Evolutionary conservation across 2,113 vertebrate species (phyloP).

Genomic region (Protobothrops mucrosquamatus): DNA sequence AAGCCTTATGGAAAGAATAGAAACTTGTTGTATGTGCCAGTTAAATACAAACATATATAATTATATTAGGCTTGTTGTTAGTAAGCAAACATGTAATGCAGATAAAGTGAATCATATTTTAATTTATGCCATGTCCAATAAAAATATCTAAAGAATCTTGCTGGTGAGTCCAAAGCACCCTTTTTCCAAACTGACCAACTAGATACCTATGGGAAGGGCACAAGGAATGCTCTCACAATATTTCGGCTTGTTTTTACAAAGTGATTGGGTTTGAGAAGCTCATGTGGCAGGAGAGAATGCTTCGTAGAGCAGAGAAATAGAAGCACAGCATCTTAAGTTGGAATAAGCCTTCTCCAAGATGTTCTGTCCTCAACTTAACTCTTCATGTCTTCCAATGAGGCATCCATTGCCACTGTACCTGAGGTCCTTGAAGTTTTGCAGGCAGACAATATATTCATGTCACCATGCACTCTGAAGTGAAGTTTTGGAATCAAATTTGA

Average conservation of each 20-base stretch:
- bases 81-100: conserved; percentile 25
- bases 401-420: not conserved
- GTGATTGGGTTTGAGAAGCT: not conserved
- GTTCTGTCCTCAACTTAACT: not conserved
- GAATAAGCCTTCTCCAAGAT: not conserved
- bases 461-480: not conserved
- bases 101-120: conserved; percentile 29
- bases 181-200: not conserved
- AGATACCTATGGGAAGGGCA: not conserved
- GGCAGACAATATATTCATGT: not conserved
- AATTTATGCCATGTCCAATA: not conserved
- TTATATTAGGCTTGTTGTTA: not conserved
- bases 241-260: not conserved
- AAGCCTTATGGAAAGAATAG: conserved; percentile 20
- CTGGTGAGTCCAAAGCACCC: not conserved
- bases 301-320: not conserved
- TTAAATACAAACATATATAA: not conserved
- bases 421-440: not conserved
- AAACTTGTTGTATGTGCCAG: conserved; percentile 11
- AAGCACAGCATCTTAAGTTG: not conserved
- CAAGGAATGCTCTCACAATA: not conserved
- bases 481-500: not conserved
- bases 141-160: not conserved
- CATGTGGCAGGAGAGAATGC: not conserved
- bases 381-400: not conserved